phyloP scores from a whole-genome alignment of 2,888 invertebrate genomes.

The Tetragonula carbonaria region DNA sequence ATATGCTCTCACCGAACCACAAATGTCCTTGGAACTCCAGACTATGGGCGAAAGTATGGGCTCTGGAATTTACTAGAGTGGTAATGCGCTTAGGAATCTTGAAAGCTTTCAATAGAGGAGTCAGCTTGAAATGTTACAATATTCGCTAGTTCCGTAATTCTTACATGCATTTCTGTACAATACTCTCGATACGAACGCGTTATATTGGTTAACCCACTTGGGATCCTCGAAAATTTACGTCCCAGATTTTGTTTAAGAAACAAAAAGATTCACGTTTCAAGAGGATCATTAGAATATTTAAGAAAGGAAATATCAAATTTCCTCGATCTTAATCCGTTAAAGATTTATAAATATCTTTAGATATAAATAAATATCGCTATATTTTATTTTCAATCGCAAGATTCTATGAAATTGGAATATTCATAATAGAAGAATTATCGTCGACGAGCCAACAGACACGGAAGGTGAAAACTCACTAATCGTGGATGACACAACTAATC shows the following conservation, averaged over 20 bases:
- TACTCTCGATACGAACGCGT: neutral
- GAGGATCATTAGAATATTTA: neutral
- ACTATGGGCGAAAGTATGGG: conserved; percentile 20
- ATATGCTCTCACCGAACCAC: conserved; percentile 13
- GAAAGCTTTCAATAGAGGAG: neutral
- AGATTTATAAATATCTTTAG: too few species aligned
- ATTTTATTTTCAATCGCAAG: too few species aligned
- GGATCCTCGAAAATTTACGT: too few species aligned
- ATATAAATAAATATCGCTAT: too few species aligned
- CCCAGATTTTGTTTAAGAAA: too few species aligned
- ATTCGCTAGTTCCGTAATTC: neutral
- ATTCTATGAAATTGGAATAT: too few species aligned
- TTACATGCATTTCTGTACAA: neutral
- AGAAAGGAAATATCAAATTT: neutral
- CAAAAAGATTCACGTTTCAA: too few species aligned
- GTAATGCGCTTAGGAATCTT: neutral
- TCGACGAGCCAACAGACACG: too few species aligned
- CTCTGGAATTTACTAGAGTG: neutral
- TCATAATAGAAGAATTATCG: too few species aligned
- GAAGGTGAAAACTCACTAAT: neutral
- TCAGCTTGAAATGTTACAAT: neutral
- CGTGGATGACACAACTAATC: neutral
- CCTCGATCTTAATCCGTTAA: neutral
- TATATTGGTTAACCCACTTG: neutral
- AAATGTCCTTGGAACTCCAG: conserved; percentile 1